A percentile compares a stretch with the other conserved stretches of the same genome.
Conservation (phyloP, 1,140 invertebrate genomes). For the Schlechtendalia chinensis region DNA sequence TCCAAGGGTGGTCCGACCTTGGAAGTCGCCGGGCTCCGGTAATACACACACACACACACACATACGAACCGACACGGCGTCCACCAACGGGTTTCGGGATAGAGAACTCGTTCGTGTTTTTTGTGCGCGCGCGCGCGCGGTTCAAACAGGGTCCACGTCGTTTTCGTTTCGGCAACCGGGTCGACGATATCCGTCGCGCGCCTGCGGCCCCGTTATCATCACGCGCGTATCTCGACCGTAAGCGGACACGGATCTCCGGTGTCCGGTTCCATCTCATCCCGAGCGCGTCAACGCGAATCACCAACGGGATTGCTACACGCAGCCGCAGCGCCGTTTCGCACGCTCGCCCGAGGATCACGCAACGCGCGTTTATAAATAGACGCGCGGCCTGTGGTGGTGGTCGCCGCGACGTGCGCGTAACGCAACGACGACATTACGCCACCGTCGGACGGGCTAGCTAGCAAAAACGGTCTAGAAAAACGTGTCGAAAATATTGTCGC, state of each 20-base stretch:
- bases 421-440: too few species aligned
- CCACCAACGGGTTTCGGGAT: not conserved
- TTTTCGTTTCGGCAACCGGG: not conserved
- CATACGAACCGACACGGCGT: too few species aligned
- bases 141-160: not conserved
- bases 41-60: not conserved
- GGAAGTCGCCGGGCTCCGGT: constrained; percentile 26
- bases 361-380: constrained; percentile 29
- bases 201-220: not conserved
- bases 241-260: too few species aligned
- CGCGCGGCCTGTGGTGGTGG: not conserved
- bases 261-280: too few species aligned
- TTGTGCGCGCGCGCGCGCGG: too few species aligned
- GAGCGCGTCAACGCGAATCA: not conserved
- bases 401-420: not conserved
- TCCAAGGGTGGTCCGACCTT: constrained; percentile 40
- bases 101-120: constrained; percentile 15
- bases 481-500: not conserved
- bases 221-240: too few species aligned
- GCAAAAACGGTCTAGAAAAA: not conserved
- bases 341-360: not conserved
- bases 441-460: not conserved
- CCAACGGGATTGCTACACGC: too few species aligned
- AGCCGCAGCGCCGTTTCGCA: too few species aligned
- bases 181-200: not conserved